Percentiles rank a stretch among this genome's conserved stretches.
phyloP scores from a whole-genome alignment of 2,113 vertebrate genomes.

The Heterocephalus glaber region DNA sequence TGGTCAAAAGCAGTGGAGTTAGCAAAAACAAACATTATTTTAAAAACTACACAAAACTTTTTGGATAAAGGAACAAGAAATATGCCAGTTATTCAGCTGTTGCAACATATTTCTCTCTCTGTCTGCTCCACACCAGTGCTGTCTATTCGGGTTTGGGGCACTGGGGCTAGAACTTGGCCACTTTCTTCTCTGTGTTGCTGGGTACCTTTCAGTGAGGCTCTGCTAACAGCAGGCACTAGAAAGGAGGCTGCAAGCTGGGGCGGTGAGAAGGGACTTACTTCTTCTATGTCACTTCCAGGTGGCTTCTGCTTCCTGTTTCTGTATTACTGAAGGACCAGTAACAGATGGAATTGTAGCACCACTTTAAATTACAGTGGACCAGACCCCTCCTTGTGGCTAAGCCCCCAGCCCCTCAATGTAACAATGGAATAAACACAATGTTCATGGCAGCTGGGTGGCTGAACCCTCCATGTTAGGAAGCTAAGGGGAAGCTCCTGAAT shows the following conservation, averaged over 20 bases:
- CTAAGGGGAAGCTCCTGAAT: not conserved
- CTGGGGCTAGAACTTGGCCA: not conserved
- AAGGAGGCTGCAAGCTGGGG: not conserved
- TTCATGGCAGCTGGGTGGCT: not conserved
- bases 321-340: not conserved
- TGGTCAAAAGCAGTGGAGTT: not conserved
- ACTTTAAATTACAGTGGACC: not conserved
- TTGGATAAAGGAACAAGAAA: not conserved
- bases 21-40: not conserved
- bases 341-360: not conserved
- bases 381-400: not conserved
- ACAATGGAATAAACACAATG: not conserved
- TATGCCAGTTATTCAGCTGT: too few relatives aligned
- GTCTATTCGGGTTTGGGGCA: not conserved
- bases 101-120: too few relatives aligned
- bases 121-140: not conserved
- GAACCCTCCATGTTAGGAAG: not conserved
- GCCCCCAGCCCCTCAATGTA: not conserved
- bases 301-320: not conserved
- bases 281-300: not conserved
- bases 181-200: not conserved
- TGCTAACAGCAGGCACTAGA: not conserved
- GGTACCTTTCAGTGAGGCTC: not conserved
- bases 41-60: not conserved
- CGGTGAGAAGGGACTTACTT: not conserved